Base-by-base conservation (phyloP, 2,888 invertebrate genomes). In the Drosophila engyochracea region DNA sequence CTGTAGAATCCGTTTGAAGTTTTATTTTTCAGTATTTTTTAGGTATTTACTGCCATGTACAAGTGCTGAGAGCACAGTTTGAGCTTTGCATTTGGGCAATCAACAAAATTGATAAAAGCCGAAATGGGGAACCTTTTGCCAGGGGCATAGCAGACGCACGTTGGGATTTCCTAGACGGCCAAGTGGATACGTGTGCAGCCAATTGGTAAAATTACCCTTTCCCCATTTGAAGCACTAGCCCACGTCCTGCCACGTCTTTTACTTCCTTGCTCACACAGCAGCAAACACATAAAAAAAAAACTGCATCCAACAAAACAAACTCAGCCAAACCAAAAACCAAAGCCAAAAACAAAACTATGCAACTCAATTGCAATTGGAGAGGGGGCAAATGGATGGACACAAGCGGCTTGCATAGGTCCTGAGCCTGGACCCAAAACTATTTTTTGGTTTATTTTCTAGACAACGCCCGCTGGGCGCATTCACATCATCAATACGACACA, bases 41-140 rank as follows among this genome's bases (percentile, higher is more conserved):
- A 35, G 28, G 6, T 25, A 12, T 22, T 54, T 52, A 16, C 30
- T 41, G 35, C 7, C 35, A 33, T 28, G 51, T 52, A 65, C 55
- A 70, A 70, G 58, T 58, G 49, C 47, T 25, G 53, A 51, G 16
- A 55, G 28, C 25, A 39, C 33, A 53, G 31, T 37, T n/a, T 60
- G 31, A 69, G 72, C 64, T 74, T 79, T 81, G 76, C 82, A 78
- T 80, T 74, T 86, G 83, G 80, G 76, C 82, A 87, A 84, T 85
- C 87, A 89, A 78, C 76, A 68, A 84, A 89, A 89, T 85, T 85
- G 90, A 89, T 85, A 84, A 85, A 79, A 80, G 70, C n/a, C 60
- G 47, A 55, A 68, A 66, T 61, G 61, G 68, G 68, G 47, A 65
- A 65, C 49, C 39, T 58, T 16, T 53, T 39, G 39, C 39, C 51